Evolutionary conservation across 2,113 vertebrate genomes (phyloP).

Genomic region (Chloropsis hardwickii): DNA sequence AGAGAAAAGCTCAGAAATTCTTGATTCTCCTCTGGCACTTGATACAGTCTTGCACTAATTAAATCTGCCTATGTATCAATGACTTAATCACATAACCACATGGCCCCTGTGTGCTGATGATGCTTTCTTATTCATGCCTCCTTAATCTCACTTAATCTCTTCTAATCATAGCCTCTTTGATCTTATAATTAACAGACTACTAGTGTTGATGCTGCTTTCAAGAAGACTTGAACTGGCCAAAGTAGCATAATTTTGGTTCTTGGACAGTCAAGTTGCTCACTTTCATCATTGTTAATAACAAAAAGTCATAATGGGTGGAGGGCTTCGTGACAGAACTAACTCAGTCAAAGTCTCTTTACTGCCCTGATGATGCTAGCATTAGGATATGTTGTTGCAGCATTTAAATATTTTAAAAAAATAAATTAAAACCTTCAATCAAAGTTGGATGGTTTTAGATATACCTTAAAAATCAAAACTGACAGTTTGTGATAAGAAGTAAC

Average conservation of each 20-base stretch:
- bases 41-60: not conserved
- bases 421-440: not conserved
- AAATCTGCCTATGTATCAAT: not conserved
- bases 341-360: not conserved
- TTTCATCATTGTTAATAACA: not conserved
- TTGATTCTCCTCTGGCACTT: not conserved
- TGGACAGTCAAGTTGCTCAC: not conserved
- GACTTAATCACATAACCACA: not conserved
- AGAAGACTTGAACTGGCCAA: not conserved
- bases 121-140: not conserved
- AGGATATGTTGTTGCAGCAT: not conserved
- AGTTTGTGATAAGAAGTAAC: not conserved
- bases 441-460: not conserved
- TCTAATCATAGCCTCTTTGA: not conserved
- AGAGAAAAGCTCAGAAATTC: not conserved
- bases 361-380: not conserved
- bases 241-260: not conserved
- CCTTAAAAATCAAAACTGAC: not conserved
- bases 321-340: not conserved
- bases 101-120: not conserved
- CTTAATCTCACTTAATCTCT: not conserved
- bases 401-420: not conserved
- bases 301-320: not conserved
- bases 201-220: not conserved
- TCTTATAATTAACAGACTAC: not conserved